Percentiles rank a stretch among this genome's conserved stretches.
Evolutionary conservation across 2,113 vertebrate genomes (phyloP).

Genomic region (Dasypus novemcinctus): DNA sequence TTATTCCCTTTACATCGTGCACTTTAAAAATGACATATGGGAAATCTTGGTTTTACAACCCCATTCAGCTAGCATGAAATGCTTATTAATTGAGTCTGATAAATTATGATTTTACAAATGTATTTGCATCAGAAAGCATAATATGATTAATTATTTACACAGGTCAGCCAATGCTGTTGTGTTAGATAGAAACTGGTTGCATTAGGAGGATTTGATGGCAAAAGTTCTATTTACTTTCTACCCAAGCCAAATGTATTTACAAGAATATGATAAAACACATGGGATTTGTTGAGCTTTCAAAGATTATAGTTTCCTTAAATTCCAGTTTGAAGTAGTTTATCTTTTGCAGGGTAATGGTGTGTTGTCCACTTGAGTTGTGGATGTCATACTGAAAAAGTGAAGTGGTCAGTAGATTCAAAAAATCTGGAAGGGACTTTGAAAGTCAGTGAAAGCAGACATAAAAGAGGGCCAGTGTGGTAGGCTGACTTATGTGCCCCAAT

Average conservation of each 20-base stretch:
- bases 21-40: conserved; percentile 58
- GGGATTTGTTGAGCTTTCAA: background rate
- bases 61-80: conserved; percentile 71
- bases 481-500: too few relatives aligned
- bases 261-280: background rate
- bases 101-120: conserved; percentile 75
- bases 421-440: background rate
- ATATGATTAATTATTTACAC: conserved; percentile 77
- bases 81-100: conserved; percentile 69
- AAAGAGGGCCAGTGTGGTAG: background rate
- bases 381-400: background rate
- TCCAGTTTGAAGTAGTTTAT: background rate
- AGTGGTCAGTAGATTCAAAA: background rate
- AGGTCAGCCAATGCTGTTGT: background rate
- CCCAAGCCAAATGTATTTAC: background rate
- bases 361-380: background rate
- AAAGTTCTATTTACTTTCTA: conserved; percentile 2
- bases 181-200: background rate
- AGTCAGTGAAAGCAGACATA: background rate
- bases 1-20: conserved; percentile 29
- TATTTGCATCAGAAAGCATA: conserved; percentile 68
- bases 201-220: background rate
- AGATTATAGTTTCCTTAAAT: background rate
- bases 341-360: background rate
- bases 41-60: conserved; percentile 68